Base-by-base conservation (phyloP, 1,140 invertebrate genomes). In the Stegodyphus dumicola region DNA sequence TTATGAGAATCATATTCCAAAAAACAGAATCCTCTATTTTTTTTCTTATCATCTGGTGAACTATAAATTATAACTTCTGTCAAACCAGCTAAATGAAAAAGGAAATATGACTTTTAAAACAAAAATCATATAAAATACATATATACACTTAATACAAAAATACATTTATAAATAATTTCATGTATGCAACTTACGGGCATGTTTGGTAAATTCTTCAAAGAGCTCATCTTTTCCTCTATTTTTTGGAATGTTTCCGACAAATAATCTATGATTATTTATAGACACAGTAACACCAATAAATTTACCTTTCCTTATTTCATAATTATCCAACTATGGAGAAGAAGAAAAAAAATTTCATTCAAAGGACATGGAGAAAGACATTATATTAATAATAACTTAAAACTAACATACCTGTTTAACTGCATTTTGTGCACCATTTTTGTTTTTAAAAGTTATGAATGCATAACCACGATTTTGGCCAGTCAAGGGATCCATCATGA, bases 211-310 rank as follows among this genome's bases (percentile, higher is more conserved):
- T 94, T 99, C 98, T 93, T 99, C 97, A 94, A 97, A 95, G 93
- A 99, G 99, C 94, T 99, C 97, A 93, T 99, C 97, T 96, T 98
- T 98, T 93, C 96, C 96, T 95, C 99, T 99, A 93, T 96, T 98
- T 94, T 99, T 99, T 94, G 98, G 98, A 95, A 99, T 99, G 95
- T 99, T 99, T 93, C 98, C 98, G 93, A 99, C 96, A 95, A 99
- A 99, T 93, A 99, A 96, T 93, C 98, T 96, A 92, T 98, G 96
- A 94, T 99, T 99, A 93, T 98, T 97, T 94, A 99, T 96, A 92
- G 97, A 99, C 94, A 99, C 96, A 94, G 99, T 99, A 93, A 99
- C 97, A 97, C 98, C 99, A 93, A 99, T 94, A 93, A 94, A 95
- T 94, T 98, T 98, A 93, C 97, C 97, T 92, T 96, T 95, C 95